Percentiles rank a stretch among this genome's conserved stretches.
These are phyloP conservation scores for Syncerus caffer DNA, from an alignment of 2,797 vertebrate genomes.

Conservation along the genomic window DNA sequence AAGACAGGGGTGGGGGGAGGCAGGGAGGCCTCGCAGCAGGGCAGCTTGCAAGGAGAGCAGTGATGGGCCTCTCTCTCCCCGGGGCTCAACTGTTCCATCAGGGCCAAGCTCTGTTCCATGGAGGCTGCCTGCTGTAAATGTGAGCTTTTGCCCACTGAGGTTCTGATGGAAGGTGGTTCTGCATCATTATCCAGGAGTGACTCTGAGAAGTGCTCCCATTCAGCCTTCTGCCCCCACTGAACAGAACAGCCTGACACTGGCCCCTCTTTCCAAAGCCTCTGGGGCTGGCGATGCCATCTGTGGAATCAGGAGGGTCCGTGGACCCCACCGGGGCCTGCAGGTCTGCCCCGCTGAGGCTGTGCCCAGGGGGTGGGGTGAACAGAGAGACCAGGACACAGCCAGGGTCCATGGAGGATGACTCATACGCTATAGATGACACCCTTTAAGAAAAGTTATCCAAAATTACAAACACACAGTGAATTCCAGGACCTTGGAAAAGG, in stretches of 20 bases:
- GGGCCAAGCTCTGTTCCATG: background rate
- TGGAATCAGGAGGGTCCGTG: accelerated
- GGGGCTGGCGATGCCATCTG: accelerated
- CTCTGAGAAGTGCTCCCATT: background rate
- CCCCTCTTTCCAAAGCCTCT: background rate
- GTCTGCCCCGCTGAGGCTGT: accelerated
- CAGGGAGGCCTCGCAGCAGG: background rate
- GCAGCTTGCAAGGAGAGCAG: background rate
- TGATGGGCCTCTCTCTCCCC: background rate
- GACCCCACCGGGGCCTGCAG: no score
- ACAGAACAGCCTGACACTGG: accelerated
- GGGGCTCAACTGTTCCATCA: background rate
- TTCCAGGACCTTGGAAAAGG: background rate
- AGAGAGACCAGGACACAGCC: background rate
- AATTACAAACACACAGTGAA: background rate
- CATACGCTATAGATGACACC: background rate
- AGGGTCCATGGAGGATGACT: background rate
- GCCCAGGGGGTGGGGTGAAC: accelerated
- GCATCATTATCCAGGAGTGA: background rate
- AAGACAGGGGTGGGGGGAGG: background rate
- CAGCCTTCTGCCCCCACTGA: background rate
- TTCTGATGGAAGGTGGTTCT: background rate
- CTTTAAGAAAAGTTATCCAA: background rate
- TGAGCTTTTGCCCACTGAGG: background rate
- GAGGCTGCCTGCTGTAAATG: background rate